Base-by-base conservation (phyloP, 2,797 vertebrate species). In the Margarornis squamiger region DNA sequence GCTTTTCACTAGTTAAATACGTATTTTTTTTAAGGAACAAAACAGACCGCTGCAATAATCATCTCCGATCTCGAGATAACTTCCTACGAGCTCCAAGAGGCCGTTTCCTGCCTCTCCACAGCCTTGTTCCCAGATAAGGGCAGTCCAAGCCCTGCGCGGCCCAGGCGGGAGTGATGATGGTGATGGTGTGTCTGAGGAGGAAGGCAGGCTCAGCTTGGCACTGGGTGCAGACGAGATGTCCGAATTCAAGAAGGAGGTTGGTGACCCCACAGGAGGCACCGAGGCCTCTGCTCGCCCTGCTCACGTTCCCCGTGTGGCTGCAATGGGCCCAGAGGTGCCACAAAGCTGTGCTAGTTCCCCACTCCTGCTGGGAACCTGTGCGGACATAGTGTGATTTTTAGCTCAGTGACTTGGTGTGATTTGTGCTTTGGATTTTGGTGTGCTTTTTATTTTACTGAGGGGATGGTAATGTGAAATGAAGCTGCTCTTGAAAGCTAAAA, bases 161-260 rank as follows among this genome's bases (percentile, higher is more conserved):
- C 45, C 45, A 45, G 20, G 84, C 21, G 4, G 87, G 52, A 63
- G 90, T 57, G 73, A 34, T 16, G 76, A 46, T 73, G 88, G 46
- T 58, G 49, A 5, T 3, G 55, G 62, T 49, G 87, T n/a, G 1
- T 18, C 82, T 36, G 46, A 52, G 46, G 77, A 90, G 94, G 94
- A 95, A 95, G 92, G 92, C 92, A 94, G 6, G 21, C 77, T 86
- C 84, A 80, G 92, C 59, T 62, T 13, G 65, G 45, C 45, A 46
- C 45, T 46, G 21, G 45, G 45, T 48, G 46, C 46, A 48, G 23
- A 21, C 11, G 45, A 45, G 45, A 21, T 45, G 68, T n/a, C 62
- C 12, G 59, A 83, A n/a, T 79, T 45, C 19, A 57, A 76, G 52
- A 52, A 79, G 49, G 83, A 71, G 18, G 6, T 2, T 74, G 79